Percentiles rank a stretch among this genome's conserved stretches.
These are phyloP conservation scores for Excalfactoria chinensis DNA, from an alignment of 2,113 vertebrate genomes.

Conservation along the genomic window DNA sequence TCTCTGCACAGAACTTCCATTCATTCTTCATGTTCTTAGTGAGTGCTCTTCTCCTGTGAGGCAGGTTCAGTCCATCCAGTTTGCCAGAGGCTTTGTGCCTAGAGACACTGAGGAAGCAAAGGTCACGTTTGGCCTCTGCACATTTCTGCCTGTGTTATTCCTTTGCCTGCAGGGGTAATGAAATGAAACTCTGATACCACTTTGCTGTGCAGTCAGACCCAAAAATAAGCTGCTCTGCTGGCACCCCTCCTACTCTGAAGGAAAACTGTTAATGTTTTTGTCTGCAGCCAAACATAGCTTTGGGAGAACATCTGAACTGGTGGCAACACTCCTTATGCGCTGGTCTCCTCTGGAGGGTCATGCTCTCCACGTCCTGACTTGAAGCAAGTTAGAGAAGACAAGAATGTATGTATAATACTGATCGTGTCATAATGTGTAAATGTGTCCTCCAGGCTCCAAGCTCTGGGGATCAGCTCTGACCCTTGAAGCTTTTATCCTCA, in stretches of 20 bases:
- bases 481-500: background rate
- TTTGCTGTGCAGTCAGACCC: background rate
- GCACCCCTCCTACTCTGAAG: background rate
- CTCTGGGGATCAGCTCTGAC: background rate
- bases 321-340: background rate
- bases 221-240: background rate
- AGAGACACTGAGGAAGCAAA: background rate
- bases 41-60: background rate
- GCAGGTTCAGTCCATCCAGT: background rate
- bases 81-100: background rate
- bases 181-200: background rate
- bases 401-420: background rate
- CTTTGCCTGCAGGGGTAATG: background rate
- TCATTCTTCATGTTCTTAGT: background rate
- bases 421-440: background rate
- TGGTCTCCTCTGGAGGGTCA: background rate
- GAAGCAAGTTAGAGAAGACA: background rate
- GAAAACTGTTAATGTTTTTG: background rate
- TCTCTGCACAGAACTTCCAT: background rate
- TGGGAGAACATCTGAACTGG: background rate
- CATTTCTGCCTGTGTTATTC: background rate
- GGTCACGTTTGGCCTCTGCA: rapidly evolving
- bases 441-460: background rate
- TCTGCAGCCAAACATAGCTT: background rate
- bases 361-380: background rate